Evolutionary conservation across 2,113 vertebrate genomes (phyloP), one percentile per base, ranked within the genome.

Genomic region (Tachuris rubrigastra): DNA sequence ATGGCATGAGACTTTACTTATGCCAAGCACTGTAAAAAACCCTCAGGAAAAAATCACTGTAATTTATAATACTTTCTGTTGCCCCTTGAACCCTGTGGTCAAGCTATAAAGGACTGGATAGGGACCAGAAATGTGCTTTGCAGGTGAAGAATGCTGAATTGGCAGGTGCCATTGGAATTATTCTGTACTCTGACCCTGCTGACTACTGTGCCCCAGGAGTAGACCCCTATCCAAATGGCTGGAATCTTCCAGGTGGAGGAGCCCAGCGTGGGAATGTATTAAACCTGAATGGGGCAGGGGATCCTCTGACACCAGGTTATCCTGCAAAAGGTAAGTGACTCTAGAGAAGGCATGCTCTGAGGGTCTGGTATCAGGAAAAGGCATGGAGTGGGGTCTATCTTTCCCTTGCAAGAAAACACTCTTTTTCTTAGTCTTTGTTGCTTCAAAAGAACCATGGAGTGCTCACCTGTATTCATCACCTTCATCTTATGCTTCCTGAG

Each of bases 231-330:
- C 99, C 99, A 41, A 87, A 98, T 5, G 99, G 99, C 46, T 99
- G 99, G 99, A 99, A 99, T 94, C 98, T 99, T 31, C 99, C 99
- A 4, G 98, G 98, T 63, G 98, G 97, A 41, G 99, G 99, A 85
- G 99, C 96, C 80, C 99, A 99, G 80, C 98, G 99, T 90, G 99
- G 99, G 44, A 99, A 99, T 85, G 97, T 99, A 7, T 98, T 99
- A 84, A 99, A 98, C 85, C 98, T 99, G 67, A 99, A 99, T 35
- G 99, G 99, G 30, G 99, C 99, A 14, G 99, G 99, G 55, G 99
- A 99, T 89, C 99, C 99, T 20, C 98, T 99, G 50, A 99, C 99
- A 17, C 99, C 99, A 21, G 99, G 99, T 12, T 99, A 99, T 91
- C 99, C 99, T 15, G 99, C 99, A 19, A 99, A 99, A 98, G 99